Evolutionary conservation across 2,888 invertebrate genomes (phyloP), one percentile per base, ranked within the genome.

Genomic region (Lasiommata megera): DNA sequence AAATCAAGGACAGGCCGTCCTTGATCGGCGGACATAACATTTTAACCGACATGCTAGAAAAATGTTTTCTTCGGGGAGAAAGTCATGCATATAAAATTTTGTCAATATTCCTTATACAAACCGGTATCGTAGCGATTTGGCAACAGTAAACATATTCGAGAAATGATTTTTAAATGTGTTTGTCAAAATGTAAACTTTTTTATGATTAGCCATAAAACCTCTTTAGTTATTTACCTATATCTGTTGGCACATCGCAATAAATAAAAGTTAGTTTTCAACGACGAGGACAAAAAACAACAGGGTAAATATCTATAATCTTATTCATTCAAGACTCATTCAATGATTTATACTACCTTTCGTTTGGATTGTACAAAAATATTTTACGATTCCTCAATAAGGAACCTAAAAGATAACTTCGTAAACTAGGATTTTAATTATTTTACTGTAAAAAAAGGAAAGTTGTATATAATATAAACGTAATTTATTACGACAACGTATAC

Each of bases 31-130:
- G 37, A 3, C 36, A 60, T 16, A 51, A 29, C 12, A 23, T 31
- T 38, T 29, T 0, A 6, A 31, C 38, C 16, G 16, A 40, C 59
- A 62, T 62, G 61, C 61, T n/a, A n/a, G n/a, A n/a, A n/a, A n/a
- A 56, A 41, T 38, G 17, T 18, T 23, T 31, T 18, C 5, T 16
- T 29, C n/a, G 9, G 31, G n/a, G n/a, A n/a, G n/a, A n/a, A n/a
- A 31, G 53, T 41, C 60, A 56, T 55, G 60, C 60, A 56, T 11
- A 52, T 29, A 41, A 46, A 16, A 6, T 48, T 52, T 41, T 57
- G 57, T 54, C 57, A 60, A 54, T 57, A 60, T 54, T 60, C 28
- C 34, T 47, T 52, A 23, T 6, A 17, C 18, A 37, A 17, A 37
- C 11, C 11, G 36, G 16, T n/a, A 29, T 36, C 11, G n/a, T 36